Evolutionary conservation across 2,113 vertebrate genomes (phyloP), one percentile per base, ranked within the genome.

Genomic region (Lates calcarifer): DNA sequence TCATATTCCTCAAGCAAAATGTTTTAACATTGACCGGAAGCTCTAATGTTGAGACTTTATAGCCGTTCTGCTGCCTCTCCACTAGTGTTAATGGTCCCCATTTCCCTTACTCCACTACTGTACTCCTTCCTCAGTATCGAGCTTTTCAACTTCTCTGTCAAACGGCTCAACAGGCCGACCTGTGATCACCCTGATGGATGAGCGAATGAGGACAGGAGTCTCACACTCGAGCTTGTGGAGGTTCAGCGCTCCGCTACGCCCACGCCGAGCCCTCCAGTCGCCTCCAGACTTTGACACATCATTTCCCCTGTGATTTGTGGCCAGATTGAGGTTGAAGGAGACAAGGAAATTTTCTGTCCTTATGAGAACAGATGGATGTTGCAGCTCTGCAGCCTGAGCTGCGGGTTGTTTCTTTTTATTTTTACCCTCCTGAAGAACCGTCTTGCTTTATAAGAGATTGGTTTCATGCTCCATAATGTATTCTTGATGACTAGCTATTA

Each of bases 301-400:
- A 89, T 93, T 94, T 91, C 86, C 88, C 64, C 56, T 12, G 82
- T 92, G 92, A 95, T 93, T 94, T 93, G 91, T 94, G 82, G 81
- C 81, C 77, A 79, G 82, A 91, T 88, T 83, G 84, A 91, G 90
- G 89, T 92, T 81, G 88, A 90, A 81, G 87, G 79, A 84, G 84
- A 84, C 69, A 70, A 77, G 86, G 79, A 89, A 73, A 87, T 89
- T 61, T 84, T 81, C 79, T 28, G 68, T 77, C 74, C 77, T 84
- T 68, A 64, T 56, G 51, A 89, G 75, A 87, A 64, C 67, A 82
- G 85, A 90, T 90, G 84, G 88, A 89, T 90, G 76, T 70, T 81
- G 69, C 69, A 35, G 78, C 37, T 55, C 72, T 66, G 85, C 76
- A 69, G 67, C 63, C 57, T 66, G 76, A 84, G 71, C 70, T 5